Percentiles rank a stretch among this genome's conserved stretches.
Conservation (phyloP, 2,113 vertebrate species). For the Rhinoderma darwinii region DNA sequence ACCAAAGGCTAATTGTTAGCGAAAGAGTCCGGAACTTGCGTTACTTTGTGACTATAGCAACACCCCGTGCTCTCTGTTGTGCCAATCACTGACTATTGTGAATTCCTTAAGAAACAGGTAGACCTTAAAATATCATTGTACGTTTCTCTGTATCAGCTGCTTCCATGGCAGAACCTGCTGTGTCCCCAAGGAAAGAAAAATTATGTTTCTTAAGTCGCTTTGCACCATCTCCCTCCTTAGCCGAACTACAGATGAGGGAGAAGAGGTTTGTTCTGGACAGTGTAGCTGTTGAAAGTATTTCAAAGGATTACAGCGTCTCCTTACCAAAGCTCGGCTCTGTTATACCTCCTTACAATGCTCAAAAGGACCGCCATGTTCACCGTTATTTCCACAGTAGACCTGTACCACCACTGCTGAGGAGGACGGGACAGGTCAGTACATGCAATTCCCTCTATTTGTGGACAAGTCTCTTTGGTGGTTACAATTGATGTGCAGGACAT, state of each 20-base stretch:
- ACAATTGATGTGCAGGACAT: too few relatives aligned
- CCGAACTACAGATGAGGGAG: constrained; percentile 37
- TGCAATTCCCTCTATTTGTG: neutral
- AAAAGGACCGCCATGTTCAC: neutral
- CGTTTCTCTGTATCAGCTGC: neutral
- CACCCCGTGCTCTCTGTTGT: neutral
- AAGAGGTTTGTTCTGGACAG: constrained; percentile 35
- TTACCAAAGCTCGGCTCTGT: constrained; percentile 51
- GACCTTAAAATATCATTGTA: neutral
- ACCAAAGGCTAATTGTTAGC: neutral
- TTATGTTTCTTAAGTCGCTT: neutral
- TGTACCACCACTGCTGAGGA: neutral
- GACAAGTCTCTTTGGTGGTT: neutral
- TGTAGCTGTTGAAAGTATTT: neutral
- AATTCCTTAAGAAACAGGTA: constrained; percentile 13
- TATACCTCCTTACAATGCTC: constrained; percentile 58
- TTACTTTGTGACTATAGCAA: constrained; percentile 48
- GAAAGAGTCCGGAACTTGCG: constrained; percentile 27
- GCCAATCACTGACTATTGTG: neutral
- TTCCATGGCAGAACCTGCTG: constrained; percentile 19
- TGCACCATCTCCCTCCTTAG: constrained; percentile 17
- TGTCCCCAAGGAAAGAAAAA: constrained; percentile 27
- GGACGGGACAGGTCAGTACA: constrained; percentile 53
- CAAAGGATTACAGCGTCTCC: constrained; percentile 42
- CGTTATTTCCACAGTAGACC: constrained; percentile 49